Conservation (phyloP, 2,888 invertebrate species). For the Ormia ochracea region DNA sequence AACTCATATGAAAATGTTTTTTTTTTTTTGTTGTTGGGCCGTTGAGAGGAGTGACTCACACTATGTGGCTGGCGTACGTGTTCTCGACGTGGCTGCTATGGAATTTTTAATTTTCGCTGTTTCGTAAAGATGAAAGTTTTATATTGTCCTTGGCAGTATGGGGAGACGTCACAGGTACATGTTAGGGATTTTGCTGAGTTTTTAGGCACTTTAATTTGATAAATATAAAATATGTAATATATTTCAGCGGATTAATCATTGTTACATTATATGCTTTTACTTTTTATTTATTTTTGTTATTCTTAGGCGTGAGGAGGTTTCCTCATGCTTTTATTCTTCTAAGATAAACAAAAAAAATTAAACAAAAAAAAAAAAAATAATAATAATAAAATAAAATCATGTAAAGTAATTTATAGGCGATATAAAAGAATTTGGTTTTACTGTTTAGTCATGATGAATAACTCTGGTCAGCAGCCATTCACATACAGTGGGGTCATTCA, state of each 20-base stretch:
- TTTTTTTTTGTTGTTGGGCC: too few species aligned
- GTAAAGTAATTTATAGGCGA: too few species aligned
- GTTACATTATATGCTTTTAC: too few species aligned
- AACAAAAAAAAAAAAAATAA: too few species aligned
- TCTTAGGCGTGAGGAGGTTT: too few species aligned
- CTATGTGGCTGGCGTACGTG: neutral
- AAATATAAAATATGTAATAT: neutral
- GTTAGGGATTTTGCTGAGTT: neutral
- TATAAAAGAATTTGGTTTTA: too few species aligned
- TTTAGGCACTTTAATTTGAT: neutral
- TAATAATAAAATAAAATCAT: too few species aligned
- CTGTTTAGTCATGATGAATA: too few species aligned
- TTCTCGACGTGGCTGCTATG: constrained; percentile 3
- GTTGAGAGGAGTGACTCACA: constrained; percentile 1
- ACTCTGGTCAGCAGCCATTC: too few species aligned
- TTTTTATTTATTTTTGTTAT: neutral
- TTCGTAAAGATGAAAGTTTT: neutral
- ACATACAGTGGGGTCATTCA: too few species aligned
- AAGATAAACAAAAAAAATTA: too few species aligned
- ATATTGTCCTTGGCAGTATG: constrained; percentile 32
- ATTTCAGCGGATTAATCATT: neutral
- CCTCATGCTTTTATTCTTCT: too few species aligned
- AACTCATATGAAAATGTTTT: neutral
- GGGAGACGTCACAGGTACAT: neutral
- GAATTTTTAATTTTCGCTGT: constrained; percentile 19